Evolutionary conservation across 2,888 invertebrate species (phyloP).

Genomic region (Steromphala cineraria): DNA sequence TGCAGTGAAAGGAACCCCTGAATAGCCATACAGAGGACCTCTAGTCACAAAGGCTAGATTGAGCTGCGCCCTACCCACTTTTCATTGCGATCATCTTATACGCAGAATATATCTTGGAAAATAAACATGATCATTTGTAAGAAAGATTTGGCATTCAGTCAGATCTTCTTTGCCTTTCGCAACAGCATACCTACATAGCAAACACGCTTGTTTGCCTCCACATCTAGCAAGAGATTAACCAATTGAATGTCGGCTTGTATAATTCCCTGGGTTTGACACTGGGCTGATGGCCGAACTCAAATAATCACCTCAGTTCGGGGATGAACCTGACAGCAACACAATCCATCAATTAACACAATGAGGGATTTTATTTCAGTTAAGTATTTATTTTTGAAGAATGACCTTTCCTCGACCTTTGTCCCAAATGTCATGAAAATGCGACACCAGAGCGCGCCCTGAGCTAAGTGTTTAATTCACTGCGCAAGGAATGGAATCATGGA

Average conservation of each 20-base stretch:
- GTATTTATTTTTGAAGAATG: conserved; percentile 14
- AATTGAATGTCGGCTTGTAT: neutral
- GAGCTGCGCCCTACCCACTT: conserved; percentile 3
- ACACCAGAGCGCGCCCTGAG: neutral
- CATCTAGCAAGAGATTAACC: neutral
- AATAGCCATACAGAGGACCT: conserved; percentile 1
- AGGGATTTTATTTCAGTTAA: conserved; percentile 15
- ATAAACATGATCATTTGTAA: conserved; percentile 15
- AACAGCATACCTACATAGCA: conserved; percentile 9
- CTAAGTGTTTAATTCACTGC: neutral
- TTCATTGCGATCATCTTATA: conserved; percentile 8
- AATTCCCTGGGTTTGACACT: neutral
- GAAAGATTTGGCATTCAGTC: neutral
- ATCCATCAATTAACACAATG: conserved; percentile 21
- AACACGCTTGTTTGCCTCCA: neutral
- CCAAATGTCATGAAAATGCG: conserved; percentile 9
- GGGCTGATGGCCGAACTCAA: neutral
- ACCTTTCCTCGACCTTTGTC: conserved; percentile 14
- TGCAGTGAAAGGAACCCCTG: neutral
- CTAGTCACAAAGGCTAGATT: neutral
- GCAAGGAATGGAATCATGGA: neutral
- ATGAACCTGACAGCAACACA: neutral
- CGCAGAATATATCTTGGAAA: neutral
- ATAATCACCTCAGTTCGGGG: neutral
- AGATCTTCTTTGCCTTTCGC: neutral